Percentiles rank a stretch among this genome's conserved stretches.
phyloP scores from a whole-genome alignment of 2,888 invertebrate genomes.

The Lomographa bimaculata region DNA sequence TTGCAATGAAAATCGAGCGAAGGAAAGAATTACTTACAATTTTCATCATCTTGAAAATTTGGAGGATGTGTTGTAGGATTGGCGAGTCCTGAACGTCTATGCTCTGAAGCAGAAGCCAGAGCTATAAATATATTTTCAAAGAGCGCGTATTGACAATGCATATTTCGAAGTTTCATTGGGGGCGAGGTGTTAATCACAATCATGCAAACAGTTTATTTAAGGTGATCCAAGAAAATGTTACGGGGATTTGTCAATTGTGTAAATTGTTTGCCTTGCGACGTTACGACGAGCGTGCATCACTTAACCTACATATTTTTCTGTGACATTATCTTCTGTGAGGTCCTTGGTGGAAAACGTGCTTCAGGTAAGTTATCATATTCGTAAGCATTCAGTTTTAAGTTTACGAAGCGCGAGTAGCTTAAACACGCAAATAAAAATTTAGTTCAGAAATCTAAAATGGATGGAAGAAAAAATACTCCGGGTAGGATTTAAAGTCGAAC shows the following conservation, averaged over 20 bases:
- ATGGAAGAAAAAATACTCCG: no score
- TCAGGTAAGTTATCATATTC: constrained; percentile 6
- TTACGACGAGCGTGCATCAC: constrained; percentile 41
- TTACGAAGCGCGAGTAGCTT: no score
- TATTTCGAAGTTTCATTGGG: constrained; percentile 73
- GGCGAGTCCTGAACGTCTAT: constrained; percentile 68
- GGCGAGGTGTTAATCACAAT: constrained; percentile 78
- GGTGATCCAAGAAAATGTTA: constrained; percentile 73
- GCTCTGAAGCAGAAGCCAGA: constrained; percentile 48
- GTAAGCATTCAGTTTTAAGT: not conserved
- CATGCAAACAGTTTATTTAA: constrained; percentile 77
- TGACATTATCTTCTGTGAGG: constrained; percentile 12
- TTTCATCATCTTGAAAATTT: constrained; percentile 63
- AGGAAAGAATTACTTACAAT: constrained; percentile 58
- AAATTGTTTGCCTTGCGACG: constrained; percentile 60
- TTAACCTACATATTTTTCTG: constrained; percentile 53
- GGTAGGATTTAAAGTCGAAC: no score
- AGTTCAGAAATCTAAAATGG: no score
- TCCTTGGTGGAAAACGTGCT: constrained; percentile 9
- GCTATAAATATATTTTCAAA: constrained; percentile 73
- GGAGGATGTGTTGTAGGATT: constrained; percentile 51
- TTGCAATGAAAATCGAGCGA: not conserved
- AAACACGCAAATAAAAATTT: no score
- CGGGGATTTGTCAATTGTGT: constrained; percentile 76
- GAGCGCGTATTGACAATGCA: constrained; percentile 62